Conservation (phyloP, 2,113 vertebrate species). For the Pseudopipra pipra region DNA sequence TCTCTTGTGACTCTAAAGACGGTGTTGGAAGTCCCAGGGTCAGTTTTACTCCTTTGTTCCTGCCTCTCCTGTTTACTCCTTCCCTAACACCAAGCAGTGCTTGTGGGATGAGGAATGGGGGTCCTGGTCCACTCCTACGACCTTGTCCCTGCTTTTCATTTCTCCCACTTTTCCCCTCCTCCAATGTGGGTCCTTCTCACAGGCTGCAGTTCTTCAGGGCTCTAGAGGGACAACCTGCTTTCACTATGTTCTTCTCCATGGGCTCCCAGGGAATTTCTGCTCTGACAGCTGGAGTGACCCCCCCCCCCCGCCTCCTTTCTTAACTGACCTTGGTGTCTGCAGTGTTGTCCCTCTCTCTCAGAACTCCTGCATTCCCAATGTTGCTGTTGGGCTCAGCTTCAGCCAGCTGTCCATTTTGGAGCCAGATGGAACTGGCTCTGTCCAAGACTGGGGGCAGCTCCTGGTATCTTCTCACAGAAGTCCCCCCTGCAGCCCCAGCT, state of each 20-base stretch:
- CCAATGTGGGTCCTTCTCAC: not conserved
- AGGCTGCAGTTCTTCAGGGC: not conserved
- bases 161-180: not conserved
- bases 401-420: not conserved
- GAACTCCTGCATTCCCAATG: not conserved
- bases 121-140: not conserved
- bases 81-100: not conserved
- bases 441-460: not conserved
- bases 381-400: not conserved
- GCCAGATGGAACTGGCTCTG: not conserved
- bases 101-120: accelerated
- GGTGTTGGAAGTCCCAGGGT: not conserved
- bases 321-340: not conserved
- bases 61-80: not conserved
- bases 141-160: not conserved
- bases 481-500: not conserved
- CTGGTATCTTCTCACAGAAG: not conserved
- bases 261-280: not conserved
- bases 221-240: not conserved
- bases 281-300: not conserved
- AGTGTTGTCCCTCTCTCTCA: not conserved
- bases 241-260: not conserved
- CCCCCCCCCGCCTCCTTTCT: not conserved
- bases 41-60: not conserved
- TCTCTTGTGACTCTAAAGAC: not conserved